Conservation (phyloP, 2,888 invertebrate species). For the Argyresthia goedartella region DNA sequence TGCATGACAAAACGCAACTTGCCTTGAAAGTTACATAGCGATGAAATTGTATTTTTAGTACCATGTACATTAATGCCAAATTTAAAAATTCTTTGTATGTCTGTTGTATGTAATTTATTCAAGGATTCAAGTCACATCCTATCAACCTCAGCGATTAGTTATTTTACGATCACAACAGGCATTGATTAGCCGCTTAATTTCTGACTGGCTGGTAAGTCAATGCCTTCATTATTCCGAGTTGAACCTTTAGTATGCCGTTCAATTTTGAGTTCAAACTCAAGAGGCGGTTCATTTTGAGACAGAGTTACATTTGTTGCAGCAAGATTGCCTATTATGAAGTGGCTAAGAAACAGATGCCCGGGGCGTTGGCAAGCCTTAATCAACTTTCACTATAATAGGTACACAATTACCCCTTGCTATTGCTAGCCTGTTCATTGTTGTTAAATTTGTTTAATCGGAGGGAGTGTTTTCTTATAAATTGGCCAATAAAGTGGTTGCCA, state of each 20-base stretch:
- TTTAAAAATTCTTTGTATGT: too few species aligned
- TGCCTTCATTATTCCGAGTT: background rate
- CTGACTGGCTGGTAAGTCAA: background rate
- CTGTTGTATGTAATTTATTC: too few species aligned
- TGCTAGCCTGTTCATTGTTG: background rate
- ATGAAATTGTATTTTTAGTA: background rate
- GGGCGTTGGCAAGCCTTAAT: slow-evolving; percentile 40
- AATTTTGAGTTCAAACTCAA: background rate
- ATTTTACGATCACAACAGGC: too few species aligned
- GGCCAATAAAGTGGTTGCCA: too few species aligned
- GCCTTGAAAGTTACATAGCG: background rate
- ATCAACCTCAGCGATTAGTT: too few species aligned
- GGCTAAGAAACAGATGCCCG: slow-evolving; percentile 58
- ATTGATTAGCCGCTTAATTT: background rate
- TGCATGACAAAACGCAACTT: slow-evolving; percentile 3
- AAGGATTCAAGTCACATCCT: too few species aligned
- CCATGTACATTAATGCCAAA: background rate
- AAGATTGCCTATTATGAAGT: slow-evolving; percentile 32
- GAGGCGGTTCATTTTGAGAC: slow-evolving; percentile 47
- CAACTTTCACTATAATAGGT: slow-evolving; percentile 22
- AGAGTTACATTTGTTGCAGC: slow-evolving; percentile 34
- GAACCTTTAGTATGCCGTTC: background rate
- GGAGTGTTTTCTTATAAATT: too few species aligned
- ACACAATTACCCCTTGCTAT: background rate
- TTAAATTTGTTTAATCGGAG: background rate